These are phyloP conservation scores for Microcebus murinus DNA, from an alignment of 2,113 vertebrate genomes.

Conservation along the genomic window DNA sequence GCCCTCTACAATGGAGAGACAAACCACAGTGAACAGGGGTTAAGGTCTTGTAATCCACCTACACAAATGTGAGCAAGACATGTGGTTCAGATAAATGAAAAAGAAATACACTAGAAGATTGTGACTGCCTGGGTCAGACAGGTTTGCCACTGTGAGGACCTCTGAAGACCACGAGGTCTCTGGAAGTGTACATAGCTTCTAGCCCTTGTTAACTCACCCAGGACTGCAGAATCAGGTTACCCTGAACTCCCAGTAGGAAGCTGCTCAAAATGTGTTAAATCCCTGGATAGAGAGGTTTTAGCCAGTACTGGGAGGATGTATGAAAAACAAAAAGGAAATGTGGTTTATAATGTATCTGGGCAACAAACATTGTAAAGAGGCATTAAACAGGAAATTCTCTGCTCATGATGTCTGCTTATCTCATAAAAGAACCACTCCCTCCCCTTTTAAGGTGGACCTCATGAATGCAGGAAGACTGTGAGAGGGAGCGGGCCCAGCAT, in stretches of 20 bases:
- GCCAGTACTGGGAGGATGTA: constrained; percentile 26
- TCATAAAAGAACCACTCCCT: background rate
- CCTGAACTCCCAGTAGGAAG: constrained; percentile 1
- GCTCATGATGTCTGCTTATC: background rate
- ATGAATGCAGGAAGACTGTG: background rate
- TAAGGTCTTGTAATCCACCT: constrained; percentile 34
- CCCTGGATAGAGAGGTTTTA: constrained; percentile 39
- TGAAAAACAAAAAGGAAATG: constrained; percentile 48
- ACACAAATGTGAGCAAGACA: background rate
- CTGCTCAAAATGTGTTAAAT: constrained; percentile 57
- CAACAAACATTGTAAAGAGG: constrained; percentile 23
- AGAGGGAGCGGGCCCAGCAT: background rate
- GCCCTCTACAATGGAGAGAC: background rate
- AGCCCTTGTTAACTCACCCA: constrained; percentile 51
- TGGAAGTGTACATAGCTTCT: background rate
- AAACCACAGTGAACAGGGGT: background rate
- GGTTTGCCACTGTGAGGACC: background rate
- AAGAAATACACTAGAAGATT: constrained; percentile 53
- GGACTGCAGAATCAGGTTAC: constrained; percentile 2
- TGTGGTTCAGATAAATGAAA: constrained; percentile 45
- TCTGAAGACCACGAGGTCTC: constrained; percentile 3
- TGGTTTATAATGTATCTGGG: constrained; percentile 63
- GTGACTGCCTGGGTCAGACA: constrained; percentile 21
- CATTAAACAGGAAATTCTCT: constrained; percentile 44
- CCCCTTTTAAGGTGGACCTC: background rate